Base-by-base conservation (phyloP, 2,113 vertebrate species). In the Corythornis madagascariensis region DNA sequence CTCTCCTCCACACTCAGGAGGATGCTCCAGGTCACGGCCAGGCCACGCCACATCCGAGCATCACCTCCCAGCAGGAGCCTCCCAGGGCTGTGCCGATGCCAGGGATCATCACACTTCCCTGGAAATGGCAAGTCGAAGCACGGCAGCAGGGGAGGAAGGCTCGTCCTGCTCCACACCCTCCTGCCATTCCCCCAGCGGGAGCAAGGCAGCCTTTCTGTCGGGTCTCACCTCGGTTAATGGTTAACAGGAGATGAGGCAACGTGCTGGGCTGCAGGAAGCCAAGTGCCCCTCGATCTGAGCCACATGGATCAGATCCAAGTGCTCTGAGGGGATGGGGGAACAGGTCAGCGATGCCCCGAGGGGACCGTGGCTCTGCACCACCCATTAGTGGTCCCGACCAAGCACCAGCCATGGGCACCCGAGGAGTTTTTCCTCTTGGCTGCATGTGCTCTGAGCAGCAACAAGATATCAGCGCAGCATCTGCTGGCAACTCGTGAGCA, bases 331-430 rank as follows among this genome's bases (percentile, higher is more conserved):
- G 38, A 35, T 5, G 28, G 69, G 28, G 69, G 81, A 70, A 78
- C 69, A 63, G 35, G 31, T 26, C 57, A 22, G 4, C 0, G 2
- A n/a, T 4, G 2, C 2, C 7, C 31, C 31, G 4, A 1, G 40
- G 66, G 33, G 42, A 31, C 40, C 6, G 0, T 2, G 3, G 52
- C 25, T 21, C 50, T 1, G 2, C 31, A 7, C 6, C 29, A 38
- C 47, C 5, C 0, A 2, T 15, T 45, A 42, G 10, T 1, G 0
- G 14, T 43, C 33, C 28, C 1, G 3, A 53, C 18, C 4, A 1
- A 70, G 60, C 47, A 56, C 64, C 0, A 4, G 60, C 11, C 11
- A 25, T 4, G n/a, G 24, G 7, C 38, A 26, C 66, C 13, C 19
- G 2, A 6, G 8, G 56, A 67, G 26, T 11, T 77, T 45, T 21